A percentile compares a stretch with the other conserved stretches of the same genome.
These are phyloP conservation scores for Prunella himalayana DNA, from an alignment of 2,113 vertebrate genomes.

Conservation along the genomic window DNA sequence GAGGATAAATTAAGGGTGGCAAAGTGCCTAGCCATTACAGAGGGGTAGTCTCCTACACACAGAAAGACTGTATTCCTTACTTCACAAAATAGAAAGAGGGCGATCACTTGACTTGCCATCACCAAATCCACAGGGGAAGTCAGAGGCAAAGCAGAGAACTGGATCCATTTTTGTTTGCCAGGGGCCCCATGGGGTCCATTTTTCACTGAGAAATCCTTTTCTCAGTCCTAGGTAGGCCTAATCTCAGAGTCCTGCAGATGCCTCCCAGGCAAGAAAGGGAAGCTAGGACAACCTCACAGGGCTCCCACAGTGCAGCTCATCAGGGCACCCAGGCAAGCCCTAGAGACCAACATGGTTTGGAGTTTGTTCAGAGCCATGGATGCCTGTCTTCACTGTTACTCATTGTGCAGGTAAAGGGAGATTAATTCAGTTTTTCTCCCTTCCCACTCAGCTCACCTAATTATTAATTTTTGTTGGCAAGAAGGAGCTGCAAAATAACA, in stretches of 20 bases:
- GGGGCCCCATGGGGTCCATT: neutral
- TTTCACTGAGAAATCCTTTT: neutral
- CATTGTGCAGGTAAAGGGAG: neutral
- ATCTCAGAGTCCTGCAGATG: neutral
- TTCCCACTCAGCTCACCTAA: neutral
- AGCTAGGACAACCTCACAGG: neutral
- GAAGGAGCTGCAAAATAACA: neutral
- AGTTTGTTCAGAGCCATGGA: neutral
- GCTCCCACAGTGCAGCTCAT: fast-evolving
- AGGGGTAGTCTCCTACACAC: neutral
- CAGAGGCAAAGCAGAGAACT: neutral
- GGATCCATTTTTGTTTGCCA: neutral
- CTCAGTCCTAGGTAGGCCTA: neutral
- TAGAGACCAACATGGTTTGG: neutral
- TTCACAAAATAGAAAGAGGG: neutral
- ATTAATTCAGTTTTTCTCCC: neutral
- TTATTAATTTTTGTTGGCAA: neutral
- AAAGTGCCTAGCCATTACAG: neutral
- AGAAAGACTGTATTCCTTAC: neutral
- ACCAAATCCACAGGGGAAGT: neutral
- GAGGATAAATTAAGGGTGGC: neutral
- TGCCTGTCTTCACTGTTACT: neutral
- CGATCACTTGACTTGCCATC: neutral
- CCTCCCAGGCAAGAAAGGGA: neutral
- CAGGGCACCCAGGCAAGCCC: neutral